Base-by-base conservation (phyloP, 1,140 invertebrate species). In the Bombus confusus region DNA sequence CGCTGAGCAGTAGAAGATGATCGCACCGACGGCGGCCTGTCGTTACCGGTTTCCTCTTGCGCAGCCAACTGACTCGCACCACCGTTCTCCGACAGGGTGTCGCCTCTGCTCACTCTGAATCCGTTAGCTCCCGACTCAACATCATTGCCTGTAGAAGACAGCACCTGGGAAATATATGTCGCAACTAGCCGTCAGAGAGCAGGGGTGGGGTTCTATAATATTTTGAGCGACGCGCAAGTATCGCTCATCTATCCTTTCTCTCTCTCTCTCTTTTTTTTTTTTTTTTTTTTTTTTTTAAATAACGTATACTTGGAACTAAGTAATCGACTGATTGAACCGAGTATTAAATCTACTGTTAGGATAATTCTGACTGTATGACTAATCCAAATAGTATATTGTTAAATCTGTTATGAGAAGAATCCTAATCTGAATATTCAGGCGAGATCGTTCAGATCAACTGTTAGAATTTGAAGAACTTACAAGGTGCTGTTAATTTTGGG, bases 161-260 rank as follows among this genome's bases (percentile, higher is more conserved):
- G 95, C 95, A 96, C 96, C 96, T 96, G 95, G 96, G 94, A 95
- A 95, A 95, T 95, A 95, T 95, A 95, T 95, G 94, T 95, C 95
- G 94, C 93, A 95, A 94, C 95, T 95, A 95, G 94, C 95, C 93
- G 94, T 95, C 95, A 95, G 94, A 95, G 94, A 95, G 94, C 94
- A 94, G 94, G 95, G 95, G 93, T 94, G 94, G 94, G 95, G 91
- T 94, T 92, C 93, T 94, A 94, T 94, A 88, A 91, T 94, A 94
- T 90, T 87, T 92, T 82, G 92, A 94, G 94, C 92, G 92, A 93
- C 90, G 92, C 90, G 91, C 92, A 88, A 91, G 90, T 91, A 91
- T 86, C 88, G 84, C 87, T 85, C 83, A 34, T 87, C 41, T 25
- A 57, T 66, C 28, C 8, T 28, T 25, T 68, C 18, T 37, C 34